These are phyloP conservation scores for Drosophila nr. perissopoda DNA, from an alignment of 2,888 invertebrate genomes.

Conservation along the genomic window DNA sequence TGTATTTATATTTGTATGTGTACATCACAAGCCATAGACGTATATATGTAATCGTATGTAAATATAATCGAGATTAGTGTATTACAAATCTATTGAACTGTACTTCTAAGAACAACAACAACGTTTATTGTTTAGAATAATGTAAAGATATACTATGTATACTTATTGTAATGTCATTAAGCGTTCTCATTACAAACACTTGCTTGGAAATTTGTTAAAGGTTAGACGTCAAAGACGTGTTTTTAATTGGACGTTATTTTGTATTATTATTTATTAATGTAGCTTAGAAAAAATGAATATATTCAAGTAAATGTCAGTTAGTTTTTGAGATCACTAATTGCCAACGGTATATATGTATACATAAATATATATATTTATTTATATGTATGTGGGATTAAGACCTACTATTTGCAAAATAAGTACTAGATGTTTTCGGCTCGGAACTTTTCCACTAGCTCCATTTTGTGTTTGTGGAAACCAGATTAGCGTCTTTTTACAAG, in stretches of 20 bases:
- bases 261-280: not conserved
- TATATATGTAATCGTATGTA: too few relatives aligned
- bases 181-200: not conserved
- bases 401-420: too few relatives aligned
- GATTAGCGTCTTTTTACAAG: not conserved
- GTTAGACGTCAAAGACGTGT: not conserved
- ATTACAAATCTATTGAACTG: not conserved
- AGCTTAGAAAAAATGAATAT: not conserved
- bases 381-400: too few relatives aligned
- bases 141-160: too few relatives aligned
- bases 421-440: too few relatives aligned
- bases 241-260: not conserved
- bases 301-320: too few relatives aligned
- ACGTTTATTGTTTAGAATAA: not conserved
- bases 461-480: not conserved
- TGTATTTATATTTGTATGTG: not conserved
- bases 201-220: not conserved
- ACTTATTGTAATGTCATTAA: not conserved
- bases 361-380: not conserved
- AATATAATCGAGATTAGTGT: not conserved
- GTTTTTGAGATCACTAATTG: too few relatives aligned
- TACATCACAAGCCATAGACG: too few relatives aligned
- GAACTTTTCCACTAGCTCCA: too few relatives aligned
- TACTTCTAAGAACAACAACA: not conserved
- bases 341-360: not conserved